A percentile compares a stretch with the other conserved stretches of the same genome.
Evolutionary conservation across 2,888 invertebrate species (phyloP).

Genomic region (Ormyrus labotus): DNA sequence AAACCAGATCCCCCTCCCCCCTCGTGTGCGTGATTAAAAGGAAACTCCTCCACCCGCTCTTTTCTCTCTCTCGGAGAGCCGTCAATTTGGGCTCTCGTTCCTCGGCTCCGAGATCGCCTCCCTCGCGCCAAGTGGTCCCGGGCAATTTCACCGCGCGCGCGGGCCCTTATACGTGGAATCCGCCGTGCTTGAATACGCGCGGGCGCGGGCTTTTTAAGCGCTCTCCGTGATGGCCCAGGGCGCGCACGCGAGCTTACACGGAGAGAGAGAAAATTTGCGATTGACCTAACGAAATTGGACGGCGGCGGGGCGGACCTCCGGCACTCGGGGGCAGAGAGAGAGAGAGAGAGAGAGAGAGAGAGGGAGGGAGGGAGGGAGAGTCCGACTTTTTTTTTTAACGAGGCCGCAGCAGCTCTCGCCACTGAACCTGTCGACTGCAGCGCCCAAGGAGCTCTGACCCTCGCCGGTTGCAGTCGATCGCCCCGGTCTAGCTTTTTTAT

Average conservation of each 20-base stretch:
- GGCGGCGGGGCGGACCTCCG: conserved; percentile 16
- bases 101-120: conserved; percentile 34
- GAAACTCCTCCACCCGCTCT: not conserved
- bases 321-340: conserved; percentile 4
- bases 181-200: conserved; percentile 12
- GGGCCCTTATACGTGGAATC: conserved; percentile 12
- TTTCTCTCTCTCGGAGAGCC: not conserved
- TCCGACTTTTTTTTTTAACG: conserved; percentile 63
- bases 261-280: conserved; percentile 71
- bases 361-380: too few species aligned
- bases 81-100: not conserved
- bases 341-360: conserved; percentile 4
- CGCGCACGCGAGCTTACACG: conserved; percentile 74
- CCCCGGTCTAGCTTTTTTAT: too few species aligned
- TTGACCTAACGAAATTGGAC: conserved; percentile 74
- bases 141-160: too few species aligned
- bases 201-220: not conserved
- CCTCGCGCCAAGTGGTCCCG: not conserved
- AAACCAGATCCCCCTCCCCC: too few species aligned
- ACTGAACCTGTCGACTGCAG: conserved; percentile 61
- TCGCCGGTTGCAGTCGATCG: not conserved
- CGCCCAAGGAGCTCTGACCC: not conserved
- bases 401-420: conserved; percentile 63
- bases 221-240: conserved; percentile 75
- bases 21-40: too few species aligned